These are phyloP conservation scores for Prinia subflava DNA, from an alignment of 2,113 vertebrate species.

Conservation along the genomic window DNA sequence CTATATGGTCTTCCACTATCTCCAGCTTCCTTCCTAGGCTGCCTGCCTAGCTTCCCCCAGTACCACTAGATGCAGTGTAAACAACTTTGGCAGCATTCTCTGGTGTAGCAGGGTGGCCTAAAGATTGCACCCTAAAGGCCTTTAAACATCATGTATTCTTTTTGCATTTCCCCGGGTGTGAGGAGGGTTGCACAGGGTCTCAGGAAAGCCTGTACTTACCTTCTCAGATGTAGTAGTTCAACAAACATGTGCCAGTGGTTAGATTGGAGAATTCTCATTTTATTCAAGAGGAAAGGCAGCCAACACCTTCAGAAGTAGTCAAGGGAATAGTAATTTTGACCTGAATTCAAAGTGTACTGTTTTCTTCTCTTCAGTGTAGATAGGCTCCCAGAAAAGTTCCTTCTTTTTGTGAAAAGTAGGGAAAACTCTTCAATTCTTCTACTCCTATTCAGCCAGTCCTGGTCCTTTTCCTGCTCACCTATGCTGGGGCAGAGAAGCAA, in stretches of 20 bases:
- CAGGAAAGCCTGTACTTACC: background rate
- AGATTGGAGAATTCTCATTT: background rate
- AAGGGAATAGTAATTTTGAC: background rate
- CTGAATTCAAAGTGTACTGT: background rate
- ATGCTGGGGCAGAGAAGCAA: background rate
- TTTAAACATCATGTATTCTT: background rate
- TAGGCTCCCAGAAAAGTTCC: background rate
- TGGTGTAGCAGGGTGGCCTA: background rate
- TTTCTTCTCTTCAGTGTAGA: background rate
- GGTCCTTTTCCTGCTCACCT: background rate
- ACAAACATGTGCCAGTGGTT: background rate
- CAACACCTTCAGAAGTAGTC: background rate
- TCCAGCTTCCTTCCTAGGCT: background rate
- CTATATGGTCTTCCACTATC: fast-evolving
- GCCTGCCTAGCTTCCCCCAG: background rate
- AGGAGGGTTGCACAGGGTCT: background rate
- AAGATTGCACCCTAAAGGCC: background rate
- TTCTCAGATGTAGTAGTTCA: background rate
- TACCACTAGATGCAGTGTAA: too few relatives aligned
- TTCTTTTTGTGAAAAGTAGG: background rate
- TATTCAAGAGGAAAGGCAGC: background rate
- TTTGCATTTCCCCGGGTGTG: background rate
- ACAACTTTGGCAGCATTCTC: background rate
- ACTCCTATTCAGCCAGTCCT: background rate
- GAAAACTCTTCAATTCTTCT: background rate